phyloP scores from a whole-genome alignment of 1,140 invertebrate genomes.

The Bombus polaris region DNA sequence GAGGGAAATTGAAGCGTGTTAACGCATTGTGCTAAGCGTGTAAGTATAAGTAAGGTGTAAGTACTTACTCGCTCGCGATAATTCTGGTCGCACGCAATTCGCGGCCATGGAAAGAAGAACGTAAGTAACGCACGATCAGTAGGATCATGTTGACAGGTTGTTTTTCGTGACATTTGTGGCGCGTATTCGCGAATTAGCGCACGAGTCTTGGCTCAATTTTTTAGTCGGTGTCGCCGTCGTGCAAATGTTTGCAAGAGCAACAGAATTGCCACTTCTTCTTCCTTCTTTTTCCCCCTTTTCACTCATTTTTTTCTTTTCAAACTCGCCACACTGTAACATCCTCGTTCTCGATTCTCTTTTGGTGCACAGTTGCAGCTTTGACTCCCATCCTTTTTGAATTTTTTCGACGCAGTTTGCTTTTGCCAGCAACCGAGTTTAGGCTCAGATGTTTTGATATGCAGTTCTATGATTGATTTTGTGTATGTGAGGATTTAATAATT shows the following conservation, averaged over 20 bases:
- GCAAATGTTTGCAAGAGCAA: constrained; percentile 61
- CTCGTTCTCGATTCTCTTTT: constrained; percentile 29
- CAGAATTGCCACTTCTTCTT: constrained; percentile 12
- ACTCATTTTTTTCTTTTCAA: constrained; percentile 8
- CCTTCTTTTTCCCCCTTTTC: neutral
- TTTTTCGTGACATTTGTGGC: constrained; percentile 28
- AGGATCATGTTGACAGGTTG: constrained; percentile 11
- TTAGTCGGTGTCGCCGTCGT: constrained; percentile 41
- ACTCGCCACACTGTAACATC: neutral
- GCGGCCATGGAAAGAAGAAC: neutral
- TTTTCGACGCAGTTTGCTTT: neutral
- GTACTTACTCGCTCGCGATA: constrained; percentile 10
- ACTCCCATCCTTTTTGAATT: neutral
- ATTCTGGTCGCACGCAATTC: constrained; percentile 22
- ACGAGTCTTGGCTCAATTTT: constrained; percentile 44
- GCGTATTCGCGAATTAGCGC: constrained; percentile 54
- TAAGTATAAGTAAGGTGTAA: no score
- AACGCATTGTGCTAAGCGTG: neutral
- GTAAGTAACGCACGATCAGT: neutral
- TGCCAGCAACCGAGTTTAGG: neutral
- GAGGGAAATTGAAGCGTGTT: neutral
- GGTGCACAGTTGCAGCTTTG: neutral
- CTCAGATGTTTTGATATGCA: neutral
- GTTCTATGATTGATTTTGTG: neutral
- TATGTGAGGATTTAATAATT: neutral